These are phyloP conservation scores for Pluvianellus socialis DNA, from an alignment of 2,113 vertebrate species.

Conservation along the genomic window DNA sequence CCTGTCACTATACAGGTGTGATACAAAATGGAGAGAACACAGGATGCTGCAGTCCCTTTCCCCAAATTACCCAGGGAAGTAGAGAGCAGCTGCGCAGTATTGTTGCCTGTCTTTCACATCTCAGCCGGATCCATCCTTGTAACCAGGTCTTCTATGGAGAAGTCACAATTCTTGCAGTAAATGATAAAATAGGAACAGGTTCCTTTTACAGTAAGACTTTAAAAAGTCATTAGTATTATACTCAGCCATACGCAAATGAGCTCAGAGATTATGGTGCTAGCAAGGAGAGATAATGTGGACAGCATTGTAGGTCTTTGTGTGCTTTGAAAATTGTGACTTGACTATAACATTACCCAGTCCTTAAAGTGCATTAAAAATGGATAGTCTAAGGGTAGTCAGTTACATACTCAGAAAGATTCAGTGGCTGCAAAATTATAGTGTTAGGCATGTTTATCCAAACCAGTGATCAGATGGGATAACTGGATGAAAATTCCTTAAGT, in stretches of 20 bases:
- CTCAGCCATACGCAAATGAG: background rate
- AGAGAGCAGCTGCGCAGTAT: background rate
- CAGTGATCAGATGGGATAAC: constrained; percentile 16
- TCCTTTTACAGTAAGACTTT: background rate
- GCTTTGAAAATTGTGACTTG: constrained; percentile 42
- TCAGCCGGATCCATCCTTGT: background rate
- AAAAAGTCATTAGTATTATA: background rate
- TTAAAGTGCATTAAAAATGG: constrained; percentile 13
- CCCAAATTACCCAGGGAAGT: background rate
- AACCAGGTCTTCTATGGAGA: background rate
- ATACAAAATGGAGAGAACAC: background rate
- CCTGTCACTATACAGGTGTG: background rate
- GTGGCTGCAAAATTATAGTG: constrained; percentile 47
- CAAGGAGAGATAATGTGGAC: background rate
- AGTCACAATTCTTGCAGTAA: background rate
- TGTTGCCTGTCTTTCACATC: background rate
- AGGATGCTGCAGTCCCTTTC: background rate
- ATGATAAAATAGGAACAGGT: background rate
- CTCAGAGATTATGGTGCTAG: background rate
- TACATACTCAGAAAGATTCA: background rate
- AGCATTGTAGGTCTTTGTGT: background rate
- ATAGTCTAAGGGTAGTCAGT: constrained; percentile 11
- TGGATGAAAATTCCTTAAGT: constrained; percentile 58
- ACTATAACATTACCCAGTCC: background rate
- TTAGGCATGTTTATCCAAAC: constrained; percentile 35